These are phyloP conservation scores for Brachymystax lenok DNA, from an alignment of 2,797 vertebrate genomes.

Conservation along the genomic window DNA sequence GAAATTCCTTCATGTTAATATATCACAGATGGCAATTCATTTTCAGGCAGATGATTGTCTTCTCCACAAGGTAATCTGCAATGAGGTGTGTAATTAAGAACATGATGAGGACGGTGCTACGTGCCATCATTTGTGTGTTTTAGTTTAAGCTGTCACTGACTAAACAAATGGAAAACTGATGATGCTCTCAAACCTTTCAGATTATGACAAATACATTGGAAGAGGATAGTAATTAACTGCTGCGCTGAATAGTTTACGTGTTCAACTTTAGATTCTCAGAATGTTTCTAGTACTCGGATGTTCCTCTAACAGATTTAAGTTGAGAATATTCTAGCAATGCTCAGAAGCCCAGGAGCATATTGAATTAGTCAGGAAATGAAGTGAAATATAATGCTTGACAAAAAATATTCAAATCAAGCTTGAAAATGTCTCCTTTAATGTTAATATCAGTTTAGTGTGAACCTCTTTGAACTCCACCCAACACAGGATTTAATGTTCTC, in stretches of 20 bases:
- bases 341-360: not conserved
- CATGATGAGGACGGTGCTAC: conserved; percentile 41
- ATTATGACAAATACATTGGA: not conserved
- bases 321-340: not conserved
- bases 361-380: not conserved
- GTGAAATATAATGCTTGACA: not conserved
- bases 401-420: not conserved
- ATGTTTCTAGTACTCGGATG: not conserved
- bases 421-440: not conserved
- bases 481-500: too few relatives aligned
- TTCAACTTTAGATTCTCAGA: not conserved
- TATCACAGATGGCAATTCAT: conserved; percentile 48
- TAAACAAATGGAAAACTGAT: conserved; percentile 25
- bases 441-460: too few relatives aligned
- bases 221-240: not conserved
- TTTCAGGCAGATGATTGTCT: conserved; percentile 42
- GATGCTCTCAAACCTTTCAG: not conserved
- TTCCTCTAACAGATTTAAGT: not conserved
- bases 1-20: conserved; percentile 52
- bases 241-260: not conserved
- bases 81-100: conserved; percentile 70
- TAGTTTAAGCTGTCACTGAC: conserved; percentile 22
- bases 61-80: conserved; percentile 62
- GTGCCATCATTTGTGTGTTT: conserved; percentile 5
- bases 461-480: too few relatives aligned